Percentiles rank a stretch among this genome's conserved stretches.
phyloP scores from a whole-genome alignment of 2,888 invertebrate species.

The Noctua fimbriata region DNA sequence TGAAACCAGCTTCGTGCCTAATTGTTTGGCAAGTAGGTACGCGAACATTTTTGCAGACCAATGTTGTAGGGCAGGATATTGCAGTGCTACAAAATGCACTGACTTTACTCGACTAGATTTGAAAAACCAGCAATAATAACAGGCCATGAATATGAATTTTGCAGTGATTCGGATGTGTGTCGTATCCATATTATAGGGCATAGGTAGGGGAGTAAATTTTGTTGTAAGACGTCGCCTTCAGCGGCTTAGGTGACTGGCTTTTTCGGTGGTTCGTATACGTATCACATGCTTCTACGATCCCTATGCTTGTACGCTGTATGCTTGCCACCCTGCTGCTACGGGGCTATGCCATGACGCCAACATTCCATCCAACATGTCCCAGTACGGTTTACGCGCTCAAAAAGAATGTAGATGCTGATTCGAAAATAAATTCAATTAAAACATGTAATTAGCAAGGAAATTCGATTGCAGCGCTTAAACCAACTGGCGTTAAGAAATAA shows the following conservation, averaged over 20 bases:
- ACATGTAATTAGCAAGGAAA: slow-evolving; percentile 2
- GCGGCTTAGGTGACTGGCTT: slow-evolving; percentile 1
- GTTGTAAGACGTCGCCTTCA: slow-evolving; percentile 9
- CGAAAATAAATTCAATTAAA: neutral
- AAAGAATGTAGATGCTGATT: slow-evolving; percentile 13
- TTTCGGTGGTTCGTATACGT: slow-evolving; percentile 39
- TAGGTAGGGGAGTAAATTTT: neutral
- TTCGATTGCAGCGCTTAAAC: slow-evolving; percentile 18
- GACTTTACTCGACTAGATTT: neutral
- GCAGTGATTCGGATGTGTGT: neutral
- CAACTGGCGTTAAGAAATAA: slow-evolving; percentile 8
- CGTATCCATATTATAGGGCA: neutral
- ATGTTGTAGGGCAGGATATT: neutral
- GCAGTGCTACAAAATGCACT: slow-evolving; percentile 16
- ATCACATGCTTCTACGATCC: slow-evolving; percentile 16
- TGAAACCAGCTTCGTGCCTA: neutral
- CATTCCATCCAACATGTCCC: neutral
- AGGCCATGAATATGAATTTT: neutral
- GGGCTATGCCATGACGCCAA: slow-evolving; percentile 33
- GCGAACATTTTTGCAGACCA: neutral
- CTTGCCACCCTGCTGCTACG: slow-evolving; percentile 22
- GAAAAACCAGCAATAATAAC: neutral
- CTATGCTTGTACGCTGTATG: slow-evolving; percentile 37
- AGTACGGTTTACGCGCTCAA: slow-evolving; percentile 33
- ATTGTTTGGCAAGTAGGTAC: neutral